Evolutionary conservation across 2,113 vertebrate species (phyloP), one percentile per base, ranked within the genome.

Genomic region (Pipra filicauda): DNA sequence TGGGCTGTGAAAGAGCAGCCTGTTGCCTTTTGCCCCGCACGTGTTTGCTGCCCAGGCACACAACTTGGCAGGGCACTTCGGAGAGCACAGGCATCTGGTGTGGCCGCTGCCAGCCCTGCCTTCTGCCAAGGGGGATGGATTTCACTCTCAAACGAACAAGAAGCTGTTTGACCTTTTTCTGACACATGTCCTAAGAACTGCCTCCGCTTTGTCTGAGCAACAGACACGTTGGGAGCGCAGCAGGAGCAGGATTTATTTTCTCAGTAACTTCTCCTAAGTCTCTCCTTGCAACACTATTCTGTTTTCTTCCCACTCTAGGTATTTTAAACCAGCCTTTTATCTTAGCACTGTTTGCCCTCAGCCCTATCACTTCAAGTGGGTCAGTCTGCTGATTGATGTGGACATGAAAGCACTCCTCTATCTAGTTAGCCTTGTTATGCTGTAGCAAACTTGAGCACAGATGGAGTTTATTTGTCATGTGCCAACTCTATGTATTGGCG

Each of bases 61-160:
- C 51, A 77, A 7, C 85, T 95, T 96, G 93, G 93, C 95, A 92
- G 27, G 43, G 82, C 0, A 0, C 87, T 85, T 44, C 0, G 1
- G 21, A 72, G 37, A 73, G 78, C 66, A 28, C 78, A 33, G 41
- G 77, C 4, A 22, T 76, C 90, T 86, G 88, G 27, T 64, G 48
- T 67, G 15, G 7, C 64, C 0, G 6, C 82, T 93, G 91, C 78
- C 75, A 86, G 75, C 88, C 28, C 35, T 81, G 75, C 31, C 67
- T 85, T 67, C 85, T 95, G 90, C 93, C 96, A 95, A 84, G 69
- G 72, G 87, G 82, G 64, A 57, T 80, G 79, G 82, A 57, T 94
- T 96, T 94, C 76, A 16, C 76, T 95, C 93, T 80, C 37, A 71
- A n/a, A 72, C 13, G 59, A 95, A 78, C 69, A 88, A 90, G 88